Percentiles rank a stretch among this genome's conserved stretches.
Evolutionary conservation across 2,888 invertebrate genomes (phyloP).

Genomic region (Idaea biselata): DNA sequence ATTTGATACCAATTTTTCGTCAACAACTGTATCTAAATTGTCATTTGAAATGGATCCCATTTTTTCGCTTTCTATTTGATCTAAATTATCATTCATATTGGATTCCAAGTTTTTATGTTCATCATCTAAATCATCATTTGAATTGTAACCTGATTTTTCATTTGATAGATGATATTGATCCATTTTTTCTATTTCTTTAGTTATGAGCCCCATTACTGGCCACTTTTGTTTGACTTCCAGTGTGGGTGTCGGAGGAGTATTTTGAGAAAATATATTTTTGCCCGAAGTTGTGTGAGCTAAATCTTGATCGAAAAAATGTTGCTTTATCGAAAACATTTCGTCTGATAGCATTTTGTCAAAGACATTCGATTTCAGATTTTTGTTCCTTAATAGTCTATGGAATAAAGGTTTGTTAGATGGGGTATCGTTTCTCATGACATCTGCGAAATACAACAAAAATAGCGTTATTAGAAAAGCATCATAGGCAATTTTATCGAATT

Average conservation of each 20-base stretch:
- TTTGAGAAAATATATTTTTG: slow-evolving; percentile 35
- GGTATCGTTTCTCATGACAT: slow-evolving; percentile 25
- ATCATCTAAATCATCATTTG: not conserved
- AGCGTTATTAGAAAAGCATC: slow-evolving; percentile 11
- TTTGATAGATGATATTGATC: not conserved
- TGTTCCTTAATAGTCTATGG: slow-evolving; percentile 30
- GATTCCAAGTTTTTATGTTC: not conserved
- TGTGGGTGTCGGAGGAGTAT: slow-evolving; percentile 44
- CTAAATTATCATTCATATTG: not conserved
- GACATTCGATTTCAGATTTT: slow-evolving; percentile 52
- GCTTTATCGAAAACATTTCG: slow-evolving; percentile 60
- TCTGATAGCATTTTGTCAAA: slow-evolving; percentile 63
- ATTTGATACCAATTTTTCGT: not conserved
- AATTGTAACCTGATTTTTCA: not conserved
- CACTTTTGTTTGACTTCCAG: slow-evolving; percentile 56
- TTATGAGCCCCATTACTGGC: slow-evolving; percentile 45
- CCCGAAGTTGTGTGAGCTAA: slow-evolving; percentile 28
- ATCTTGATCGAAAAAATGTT: slow-evolving; percentile 49
- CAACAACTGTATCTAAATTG: not conserved
- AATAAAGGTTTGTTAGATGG: slow-evolving; percentile 32
- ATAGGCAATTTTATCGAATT: not conserved
- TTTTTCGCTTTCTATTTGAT: not conserved
- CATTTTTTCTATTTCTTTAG: slow-evolving; percentile 12
- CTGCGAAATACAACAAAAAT: slow-evolving; percentile 31
- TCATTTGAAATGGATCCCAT: not conserved